phyloP scores from a whole-genome alignment of 2,888 invertebrate genomes.

The Euzetes globulus region DNA sequence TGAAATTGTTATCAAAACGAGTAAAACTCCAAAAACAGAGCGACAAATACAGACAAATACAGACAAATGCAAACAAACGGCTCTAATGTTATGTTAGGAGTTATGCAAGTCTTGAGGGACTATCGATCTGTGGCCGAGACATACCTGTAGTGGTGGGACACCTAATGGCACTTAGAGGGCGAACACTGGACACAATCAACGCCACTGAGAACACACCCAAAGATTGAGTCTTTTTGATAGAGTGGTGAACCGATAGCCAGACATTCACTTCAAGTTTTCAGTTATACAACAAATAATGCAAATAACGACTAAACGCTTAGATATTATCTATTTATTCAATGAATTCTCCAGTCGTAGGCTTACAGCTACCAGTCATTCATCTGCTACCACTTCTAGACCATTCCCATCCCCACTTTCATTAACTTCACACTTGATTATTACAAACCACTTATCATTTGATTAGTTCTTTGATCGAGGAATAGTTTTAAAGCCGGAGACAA shows the following conservation, averaged over 20 bases:
- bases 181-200: background rate
- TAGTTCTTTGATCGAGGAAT: too few species aligned
- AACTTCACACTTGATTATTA: too few species aligned
- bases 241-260: background rate
- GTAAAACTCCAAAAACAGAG: background rate
- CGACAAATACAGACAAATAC: background rate
- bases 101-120: background rate
- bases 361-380: background rate
- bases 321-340: background rate
- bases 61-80: background rate
- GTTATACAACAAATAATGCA: slow-evolving; percentile 8
- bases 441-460: too few species aligned
- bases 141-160: slow-evolving; percentile 9
- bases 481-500: too few species aligned
- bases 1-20: background rate
- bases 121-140: background rate
- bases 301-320: background rate
- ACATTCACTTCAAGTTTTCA: background rate
- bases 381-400: background rate
- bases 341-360: background rate
- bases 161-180: slow-evolving; percentile 9
- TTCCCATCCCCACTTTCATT: background rate
- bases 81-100: background rate
- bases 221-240: background rate
- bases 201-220: background rate